A percentile compares a stretch with the other conserved stretches of the same genome.
Conservation (phyloP, 37 sponge, comb jelly and placozoan species). For the Haliclona indistincta region DNA sequence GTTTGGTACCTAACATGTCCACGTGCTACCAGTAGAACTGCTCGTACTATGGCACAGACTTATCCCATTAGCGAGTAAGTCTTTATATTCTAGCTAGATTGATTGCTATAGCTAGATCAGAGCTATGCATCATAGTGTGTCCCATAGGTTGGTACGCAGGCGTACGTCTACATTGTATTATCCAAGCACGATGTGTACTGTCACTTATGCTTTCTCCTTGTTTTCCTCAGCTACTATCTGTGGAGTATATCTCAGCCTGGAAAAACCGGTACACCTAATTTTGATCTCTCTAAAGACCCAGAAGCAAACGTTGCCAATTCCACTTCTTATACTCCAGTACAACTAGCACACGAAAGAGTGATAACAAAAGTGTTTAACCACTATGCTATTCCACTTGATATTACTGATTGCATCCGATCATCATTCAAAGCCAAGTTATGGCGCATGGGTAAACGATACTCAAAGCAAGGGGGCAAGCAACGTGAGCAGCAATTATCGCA, state of each 20-base stretch:
- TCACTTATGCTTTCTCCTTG: no score
- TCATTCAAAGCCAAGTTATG: constrained; percentile 18
- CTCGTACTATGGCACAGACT: no score
- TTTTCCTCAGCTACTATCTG: neutral
- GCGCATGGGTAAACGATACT: constrained; percentile 11
- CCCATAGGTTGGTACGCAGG: no score
- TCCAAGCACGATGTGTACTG: no score
- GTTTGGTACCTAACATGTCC: neutral
- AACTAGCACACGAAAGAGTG: constrained; percentile 2
- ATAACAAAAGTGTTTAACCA: constrained; percentile 16
- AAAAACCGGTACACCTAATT: constrained; percentile 1
- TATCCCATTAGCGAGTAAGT: no score
- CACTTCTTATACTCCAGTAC: neutral
- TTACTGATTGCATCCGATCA: constrained; percentile 1
- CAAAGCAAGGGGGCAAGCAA: neutral
- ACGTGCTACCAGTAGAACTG: neutral
- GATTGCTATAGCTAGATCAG: no score
- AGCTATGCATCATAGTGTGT: no score
- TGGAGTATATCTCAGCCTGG: constrained; percentile 3
- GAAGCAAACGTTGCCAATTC: neutral
- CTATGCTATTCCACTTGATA: neutral
- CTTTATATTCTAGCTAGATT: no score
- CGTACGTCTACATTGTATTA: no score
- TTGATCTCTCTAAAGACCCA: neutral
- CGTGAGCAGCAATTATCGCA: neutral